Percentiles rank a stretch among this genome's conserved stretches.
Conservation (phyloP, 2,888 invertebrate species). For the Nasonovia ribisnigri region DNA sequence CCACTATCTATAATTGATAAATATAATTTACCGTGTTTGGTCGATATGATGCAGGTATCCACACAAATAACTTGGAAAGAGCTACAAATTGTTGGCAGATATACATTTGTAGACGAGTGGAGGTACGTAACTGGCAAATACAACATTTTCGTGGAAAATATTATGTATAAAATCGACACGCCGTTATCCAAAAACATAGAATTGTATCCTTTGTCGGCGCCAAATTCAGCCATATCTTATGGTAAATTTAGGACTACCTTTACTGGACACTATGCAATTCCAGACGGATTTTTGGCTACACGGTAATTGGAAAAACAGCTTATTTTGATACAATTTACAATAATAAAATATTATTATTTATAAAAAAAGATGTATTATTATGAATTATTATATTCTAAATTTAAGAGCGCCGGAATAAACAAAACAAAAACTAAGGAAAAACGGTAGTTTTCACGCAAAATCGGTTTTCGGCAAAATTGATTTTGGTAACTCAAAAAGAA, state of each 20-base stretch:
- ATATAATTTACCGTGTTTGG: not conserved
- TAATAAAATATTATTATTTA: not conserved
- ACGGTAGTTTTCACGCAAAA: too few relatives aligned
- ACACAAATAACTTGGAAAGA: conserved; percentile 32
- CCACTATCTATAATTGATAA: not conserved
- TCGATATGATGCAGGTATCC: not conserved
- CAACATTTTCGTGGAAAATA: not conserved
- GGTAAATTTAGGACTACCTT: not conserved
- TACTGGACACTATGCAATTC: not conserved
- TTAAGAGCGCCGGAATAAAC: too few relatives aligned
- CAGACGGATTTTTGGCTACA: not conserved
- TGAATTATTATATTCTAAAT: not conserved
- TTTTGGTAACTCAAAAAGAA: too few relatives aligned
- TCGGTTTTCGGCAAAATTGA: too few relatives aligned
- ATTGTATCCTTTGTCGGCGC: not conserved
- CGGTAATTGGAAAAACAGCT: not conserved
- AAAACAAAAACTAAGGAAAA: too few relatives aligned
- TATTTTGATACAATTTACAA: not conserved
- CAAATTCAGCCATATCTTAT: not conserved
- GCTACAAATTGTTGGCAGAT: conserved; percentile 6
- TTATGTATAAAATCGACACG: not conserved
- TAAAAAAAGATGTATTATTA: too few relatives aligned
- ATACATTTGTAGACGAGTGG: conserved; percentile 9
- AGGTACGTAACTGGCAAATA: conserved; percentile 25
- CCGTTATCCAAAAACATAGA: conserved; percentile 20